Evolutionary conservation across 1,140 invertebrate genomes (phyloP).

Genomic region (Drosophila pruinosa): DNA sequence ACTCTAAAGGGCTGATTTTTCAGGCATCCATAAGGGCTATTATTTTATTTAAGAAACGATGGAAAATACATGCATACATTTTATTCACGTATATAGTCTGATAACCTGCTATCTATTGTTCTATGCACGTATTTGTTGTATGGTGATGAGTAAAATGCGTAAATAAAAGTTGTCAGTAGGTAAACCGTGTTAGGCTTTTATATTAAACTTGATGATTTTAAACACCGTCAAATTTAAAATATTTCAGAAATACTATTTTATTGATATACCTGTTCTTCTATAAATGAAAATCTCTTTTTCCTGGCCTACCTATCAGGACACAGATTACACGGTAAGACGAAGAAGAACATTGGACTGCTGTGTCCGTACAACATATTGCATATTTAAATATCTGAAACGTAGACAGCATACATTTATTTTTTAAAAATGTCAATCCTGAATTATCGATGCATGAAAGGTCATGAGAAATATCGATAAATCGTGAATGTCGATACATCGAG

Average conservation of each 20-base stretch:
- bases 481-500: no score
- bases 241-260: conserved; percentile 76
- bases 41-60: not conserved
- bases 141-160: conserved; percentile 36
- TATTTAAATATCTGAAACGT: no score
- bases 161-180: conserved; percentile 32
- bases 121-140: conserved; percentile 3
- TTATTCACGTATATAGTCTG: not conserved
- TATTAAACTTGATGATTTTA: conserved; percentile 1
- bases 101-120: not conserved
- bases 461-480: no score
- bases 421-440: no score
- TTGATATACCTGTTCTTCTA: conserved; percentile 82
- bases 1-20: not conserved
- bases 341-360: no score
- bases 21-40: no score
- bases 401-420: no score
- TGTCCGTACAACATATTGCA: no score
- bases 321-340: no score
- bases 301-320: no score
- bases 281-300: no score
- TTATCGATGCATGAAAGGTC: no score
- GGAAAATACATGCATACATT: not conserved
- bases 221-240: conserved; percentile 76
- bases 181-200: conserved; percentile 52